These are phyloP conservation scores for Lepidothrix coronata DNA, from an alignment of 2,113 vertebrate genomes.

Conservation along the genomic window DNA sequence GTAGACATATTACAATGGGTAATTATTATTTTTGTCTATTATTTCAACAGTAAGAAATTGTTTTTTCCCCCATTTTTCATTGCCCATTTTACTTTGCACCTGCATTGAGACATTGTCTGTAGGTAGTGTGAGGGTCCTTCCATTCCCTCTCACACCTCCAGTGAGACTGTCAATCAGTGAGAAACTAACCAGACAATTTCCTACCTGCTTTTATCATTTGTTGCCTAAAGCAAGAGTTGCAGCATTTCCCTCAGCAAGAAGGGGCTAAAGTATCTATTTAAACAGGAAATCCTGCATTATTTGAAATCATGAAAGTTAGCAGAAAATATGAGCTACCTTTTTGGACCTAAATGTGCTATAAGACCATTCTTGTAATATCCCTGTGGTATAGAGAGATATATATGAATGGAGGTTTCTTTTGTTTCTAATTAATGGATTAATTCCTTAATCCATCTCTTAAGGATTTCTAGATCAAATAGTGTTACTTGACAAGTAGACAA, in stretches of 20 bases:
- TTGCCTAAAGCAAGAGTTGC: neutral
- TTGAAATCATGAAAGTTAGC: neutral
- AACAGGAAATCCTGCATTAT: neutral
- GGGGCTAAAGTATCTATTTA: neutral
- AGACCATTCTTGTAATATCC: neutral
- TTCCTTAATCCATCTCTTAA: neutral
- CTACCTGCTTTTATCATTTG: accelerated
- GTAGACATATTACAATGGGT: neutral
- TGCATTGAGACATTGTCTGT: neutral
- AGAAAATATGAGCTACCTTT: neutral
- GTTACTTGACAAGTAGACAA: neutral
- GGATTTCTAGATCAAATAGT: neutral
- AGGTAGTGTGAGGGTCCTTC: neutral
- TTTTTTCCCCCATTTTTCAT: neutral
- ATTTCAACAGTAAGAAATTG: neutral
- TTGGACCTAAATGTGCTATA: neutral
- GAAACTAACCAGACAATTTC: neutral
- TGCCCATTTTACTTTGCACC: neutral
- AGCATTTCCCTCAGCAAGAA: neutral
- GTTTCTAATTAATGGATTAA: too few relatives aligned
- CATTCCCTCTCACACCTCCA: neutral
- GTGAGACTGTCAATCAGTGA: neutral
- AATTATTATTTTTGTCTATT: neutral
- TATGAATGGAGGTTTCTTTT: neutral
- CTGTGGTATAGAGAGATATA: neutral